These are phyloP conservation scores for Dipodomys merriami DNA, from an alignment of 2,113 vertebrate species.

Conservation along the genomic window DNA sequence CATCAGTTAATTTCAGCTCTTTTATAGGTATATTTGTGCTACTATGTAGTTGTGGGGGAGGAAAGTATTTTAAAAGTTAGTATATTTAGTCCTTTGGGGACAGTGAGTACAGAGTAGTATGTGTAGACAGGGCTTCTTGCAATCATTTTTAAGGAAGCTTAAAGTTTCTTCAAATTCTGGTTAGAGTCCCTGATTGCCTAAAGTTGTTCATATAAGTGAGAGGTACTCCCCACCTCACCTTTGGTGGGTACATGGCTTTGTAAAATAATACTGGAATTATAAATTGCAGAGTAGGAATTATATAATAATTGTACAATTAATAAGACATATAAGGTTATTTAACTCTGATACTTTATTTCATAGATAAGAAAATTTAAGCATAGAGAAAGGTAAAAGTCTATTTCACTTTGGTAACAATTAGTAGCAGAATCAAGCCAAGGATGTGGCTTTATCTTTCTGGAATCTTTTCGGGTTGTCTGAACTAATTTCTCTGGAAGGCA, in stretches of 20 bases:
- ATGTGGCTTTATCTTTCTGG: not conserved
- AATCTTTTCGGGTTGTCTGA: not conserved
- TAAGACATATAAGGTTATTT: not conserved
- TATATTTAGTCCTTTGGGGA: not conserved
- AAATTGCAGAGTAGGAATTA: not conserved
- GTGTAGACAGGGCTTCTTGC: not conserved
- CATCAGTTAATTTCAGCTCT: not conserved
- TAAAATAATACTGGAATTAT: not conserved
- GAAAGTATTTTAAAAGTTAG: not conserved
- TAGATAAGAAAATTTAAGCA: slow-evolving; percentile 3
- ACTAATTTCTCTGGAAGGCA: not conserved
- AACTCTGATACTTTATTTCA: slow-evolving; percentile 1
- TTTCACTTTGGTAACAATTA: not conserved
- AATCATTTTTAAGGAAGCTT: not conserved
- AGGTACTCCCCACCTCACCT: not conserved
- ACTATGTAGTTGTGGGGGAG: not conserved
- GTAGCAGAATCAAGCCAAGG: not conserved
- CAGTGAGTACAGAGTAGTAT: not conserved
- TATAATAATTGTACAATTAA: not conserved
- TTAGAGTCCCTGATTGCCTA: not conserved
- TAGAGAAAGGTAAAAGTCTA: not conserved
- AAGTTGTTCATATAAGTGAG: not conserved
- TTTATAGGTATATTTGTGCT: slow-evolving; percentile 3
- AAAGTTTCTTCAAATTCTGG: not conserved
- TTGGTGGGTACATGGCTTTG: not conserved